phyloP scores from a whole-genome alignment of 2,888 invertebrate genomes.

The Rhorus exstirpatorius region DNA sequence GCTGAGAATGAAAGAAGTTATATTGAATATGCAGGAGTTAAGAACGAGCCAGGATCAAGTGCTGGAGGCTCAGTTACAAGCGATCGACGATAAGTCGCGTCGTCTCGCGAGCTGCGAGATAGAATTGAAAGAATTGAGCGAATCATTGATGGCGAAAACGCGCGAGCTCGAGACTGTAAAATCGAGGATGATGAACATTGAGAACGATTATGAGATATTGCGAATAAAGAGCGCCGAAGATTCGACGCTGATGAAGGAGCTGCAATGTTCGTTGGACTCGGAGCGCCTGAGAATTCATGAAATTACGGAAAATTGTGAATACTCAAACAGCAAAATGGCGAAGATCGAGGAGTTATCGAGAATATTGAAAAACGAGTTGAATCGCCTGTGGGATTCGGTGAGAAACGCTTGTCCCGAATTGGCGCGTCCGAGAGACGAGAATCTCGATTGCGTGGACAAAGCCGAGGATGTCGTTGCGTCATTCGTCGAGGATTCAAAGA shows the following conservation, averaged over 20 bases:
- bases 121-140: constrained; percentile 55
- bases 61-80: constrained; percentile 75
- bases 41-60: constrained; percentile 76
- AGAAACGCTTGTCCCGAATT: constrained; percentile 50
- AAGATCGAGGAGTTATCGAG: constrained; percentile 62
- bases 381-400: constrained; percentile 48
- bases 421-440: constrained; percentile 30
- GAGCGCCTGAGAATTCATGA: constrained; percentile 6
- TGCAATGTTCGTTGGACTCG: constrained; percentile 8
- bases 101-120: constrained; percentile 70
- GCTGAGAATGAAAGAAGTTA: constrained; percentile 77
- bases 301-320: neutral
- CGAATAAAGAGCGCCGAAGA: neutral
- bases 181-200: neutral
- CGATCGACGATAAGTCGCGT: constrained; percentile 74
- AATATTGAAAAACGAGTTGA: constrained; percentile 68
- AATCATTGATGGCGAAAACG: neutral
- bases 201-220: constrained; percentile 5
- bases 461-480: constrained; percentile 49
- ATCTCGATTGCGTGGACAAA: constrained; percentile 11
- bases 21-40: constrained; percentile 77
- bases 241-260: constrained; percentile 22
- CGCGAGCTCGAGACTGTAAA: constrained; percentile 31
- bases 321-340: constrained; percentile 59
- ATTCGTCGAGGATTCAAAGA: constrained; percentile 66